Percentiles rank a stretch among this genome's conserved stretches.
phyloP scores from a whole-genome alignment of 2,888 invertebrate genomes.

The Thymelicus lineola region DNA sequence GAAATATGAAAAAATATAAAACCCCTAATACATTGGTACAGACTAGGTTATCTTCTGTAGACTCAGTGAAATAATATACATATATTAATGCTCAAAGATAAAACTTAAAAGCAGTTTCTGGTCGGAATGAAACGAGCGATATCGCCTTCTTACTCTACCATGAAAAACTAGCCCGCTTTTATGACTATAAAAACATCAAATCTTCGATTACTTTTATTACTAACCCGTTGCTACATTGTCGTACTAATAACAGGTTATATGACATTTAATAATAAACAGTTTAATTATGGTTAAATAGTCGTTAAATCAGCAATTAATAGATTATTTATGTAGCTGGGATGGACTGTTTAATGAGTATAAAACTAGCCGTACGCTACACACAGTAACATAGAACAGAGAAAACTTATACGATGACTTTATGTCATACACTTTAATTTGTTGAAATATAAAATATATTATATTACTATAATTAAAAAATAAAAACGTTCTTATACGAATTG shows the following conservation, averaged over 20 bases:
- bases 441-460: too few relatives aligned
- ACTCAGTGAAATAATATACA: background rate
- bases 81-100: background rate
- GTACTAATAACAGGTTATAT: slow-evolving; percentile 8
- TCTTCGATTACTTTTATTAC: slow-evolving; percentile 10
- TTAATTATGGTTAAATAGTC: slow-evolving; percentile 6
- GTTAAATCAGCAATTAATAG: slow-evolving; percentile 13
- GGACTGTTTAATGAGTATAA: slow-evolving; percentile 8
- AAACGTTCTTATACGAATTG: too few relatives aligned
- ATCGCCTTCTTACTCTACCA: background rate
- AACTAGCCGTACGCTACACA: background rate
- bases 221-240: background rate
- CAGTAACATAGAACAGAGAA: background rate
- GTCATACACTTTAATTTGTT: background rate
- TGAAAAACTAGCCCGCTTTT: slow-evolving; percentile 1
- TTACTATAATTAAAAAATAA: too few relatives aligned
- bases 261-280: slow-evolving; percentile 15
- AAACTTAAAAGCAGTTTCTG: background rate
- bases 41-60: too few relatives aligned
- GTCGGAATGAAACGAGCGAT: background rate
- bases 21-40: too few relatives aligned
- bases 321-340: slow-evolving; percentile 6
- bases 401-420: background rate
- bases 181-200: slow-evolving; percentile 4
- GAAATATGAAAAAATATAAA: too few relatives aligned